A percentile compares a stretch with the other conserved stretches of the same genome.
These are phyloP conservation scores for Solenopsis invicta DNA, from an alignment of 1,140 invertebrate genomes.

Conservation along the genomic window DNA sequence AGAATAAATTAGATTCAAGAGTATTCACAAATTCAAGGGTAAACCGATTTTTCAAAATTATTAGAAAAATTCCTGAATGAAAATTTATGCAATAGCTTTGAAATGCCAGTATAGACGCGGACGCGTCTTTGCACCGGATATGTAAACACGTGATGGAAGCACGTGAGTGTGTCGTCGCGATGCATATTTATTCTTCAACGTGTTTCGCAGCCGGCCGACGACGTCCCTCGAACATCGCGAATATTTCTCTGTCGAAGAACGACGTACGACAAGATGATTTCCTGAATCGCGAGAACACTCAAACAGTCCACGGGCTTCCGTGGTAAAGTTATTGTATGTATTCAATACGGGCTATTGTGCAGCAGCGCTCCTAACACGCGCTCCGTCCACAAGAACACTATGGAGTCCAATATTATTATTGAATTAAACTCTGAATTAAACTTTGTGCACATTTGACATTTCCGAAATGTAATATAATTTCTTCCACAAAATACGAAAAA, in stretches of 20 bases:
- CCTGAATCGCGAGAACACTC: conserved; percentile 8
- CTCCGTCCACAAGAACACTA: background rate
- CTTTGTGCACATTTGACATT: background rate
- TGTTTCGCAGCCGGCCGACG: conserved; percentile 5
- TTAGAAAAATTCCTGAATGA: background rate
- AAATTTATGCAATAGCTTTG: background rate
- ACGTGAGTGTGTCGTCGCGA: conserved; percentile 32
- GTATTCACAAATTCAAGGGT: background rate
- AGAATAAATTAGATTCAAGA: background rate
- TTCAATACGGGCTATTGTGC: background rate
- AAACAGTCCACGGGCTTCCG: background rate
- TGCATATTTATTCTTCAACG: conserved; percentile 57
- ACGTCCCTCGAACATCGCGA: conserved; percentile 11
- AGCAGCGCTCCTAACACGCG: background rate
- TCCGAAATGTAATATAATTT: background rate
- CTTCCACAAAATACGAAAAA: background rate
- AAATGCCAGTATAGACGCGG: background rate
- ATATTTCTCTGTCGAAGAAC: conserved; percentile 60
- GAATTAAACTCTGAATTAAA: background rate
- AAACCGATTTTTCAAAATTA: background rate
- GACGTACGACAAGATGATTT: conserved; percentile 13
- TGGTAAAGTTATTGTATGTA: background rate
- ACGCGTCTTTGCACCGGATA: conserved; percentile 33
- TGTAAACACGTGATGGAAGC: conserved; percentile 55
- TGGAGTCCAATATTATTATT: background rate